A percentile compares a stretch with the other conserved stretches of the same genome.
These are phyloP conservation scores for Berghia stephanieae DNA, from an alignment of 1,140 invertebrate genomes.

Conservation along the genomic window DNA sequence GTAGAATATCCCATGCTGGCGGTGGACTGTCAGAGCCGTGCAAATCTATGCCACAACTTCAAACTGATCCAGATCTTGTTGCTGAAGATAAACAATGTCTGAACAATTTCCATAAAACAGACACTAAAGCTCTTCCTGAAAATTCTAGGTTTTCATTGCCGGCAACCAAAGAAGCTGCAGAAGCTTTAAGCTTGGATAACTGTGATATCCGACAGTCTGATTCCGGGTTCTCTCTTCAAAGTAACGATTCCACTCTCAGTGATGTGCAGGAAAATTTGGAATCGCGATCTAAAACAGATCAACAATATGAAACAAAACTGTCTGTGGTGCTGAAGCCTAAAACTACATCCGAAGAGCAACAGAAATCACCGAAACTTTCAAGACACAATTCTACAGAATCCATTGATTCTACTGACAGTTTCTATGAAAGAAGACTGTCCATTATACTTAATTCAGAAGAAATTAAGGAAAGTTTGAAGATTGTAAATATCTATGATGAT, in stretches of 20 bases:
- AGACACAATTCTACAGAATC: conserved; percentile 26
- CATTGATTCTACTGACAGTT: conserved; percentile 44
- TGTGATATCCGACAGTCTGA: conserved; percentile 45
- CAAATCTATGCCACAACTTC: conserved; percentile 31
- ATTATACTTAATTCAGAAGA: conserved; percentile 46
- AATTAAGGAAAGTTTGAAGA: conserved; percentile 31
- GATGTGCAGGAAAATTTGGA: background rate
- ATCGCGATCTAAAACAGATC: background rate
- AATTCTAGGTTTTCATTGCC: conserved; percentile 26
- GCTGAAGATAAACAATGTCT: too few relatives aligned
- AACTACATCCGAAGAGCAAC: background rate
- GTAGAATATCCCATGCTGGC: conserved; percentile 46
- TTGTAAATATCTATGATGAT: conserved; percentile 41
- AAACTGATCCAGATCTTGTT: background rate
- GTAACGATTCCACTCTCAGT: conserved; percentile 25
- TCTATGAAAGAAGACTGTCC: conserved; percentile 51
- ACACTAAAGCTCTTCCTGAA: too few relatives aligned
- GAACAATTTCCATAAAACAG: too few relatives aligned
- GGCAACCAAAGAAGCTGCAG: background rate
- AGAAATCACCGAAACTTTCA: conserved; percentile 1
- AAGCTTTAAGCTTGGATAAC: conserved; percentile 15
- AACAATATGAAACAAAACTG: background rate
- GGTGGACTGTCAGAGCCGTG: too few relatives aligned
- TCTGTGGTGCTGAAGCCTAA: too few relatives aligned
- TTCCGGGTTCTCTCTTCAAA: conserved; percentile 49